A percentile compares a stretch with the other conserved stretches of the same genome.
These are phyloP conservation scores for Mirza zaza DNA, from an alignment of 2,113 vertebrate genomes.

Conservation along the genomic window DNA sequence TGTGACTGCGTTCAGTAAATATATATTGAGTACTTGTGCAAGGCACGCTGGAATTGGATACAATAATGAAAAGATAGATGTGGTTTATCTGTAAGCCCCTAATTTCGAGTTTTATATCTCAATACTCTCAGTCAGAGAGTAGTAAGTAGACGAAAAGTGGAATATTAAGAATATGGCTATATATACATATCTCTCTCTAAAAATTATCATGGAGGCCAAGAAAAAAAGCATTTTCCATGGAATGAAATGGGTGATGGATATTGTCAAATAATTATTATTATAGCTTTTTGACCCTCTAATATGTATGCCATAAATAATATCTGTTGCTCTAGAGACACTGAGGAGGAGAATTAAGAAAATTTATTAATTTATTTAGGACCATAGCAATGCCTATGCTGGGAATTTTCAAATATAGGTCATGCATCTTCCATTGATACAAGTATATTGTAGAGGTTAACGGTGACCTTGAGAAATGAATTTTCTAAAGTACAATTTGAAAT, in stretches of 20 bases:
- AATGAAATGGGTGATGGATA: background rate
- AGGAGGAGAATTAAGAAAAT: background rate
- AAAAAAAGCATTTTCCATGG: background rate
- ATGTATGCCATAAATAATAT: background rate
- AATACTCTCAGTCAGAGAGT: background rate
- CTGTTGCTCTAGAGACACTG: background rate
- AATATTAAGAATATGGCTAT: background rate
- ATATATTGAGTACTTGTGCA: background rate
- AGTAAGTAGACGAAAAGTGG: background rate
- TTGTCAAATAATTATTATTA: background rate
- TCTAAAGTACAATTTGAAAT: background rate
- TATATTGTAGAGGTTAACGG: background rate
- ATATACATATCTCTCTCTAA: background rate
- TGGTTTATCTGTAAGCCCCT: background rate
- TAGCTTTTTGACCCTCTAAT: background rate
- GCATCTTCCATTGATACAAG: background rate
- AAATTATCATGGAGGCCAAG: background rate
- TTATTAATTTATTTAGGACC: background rate
- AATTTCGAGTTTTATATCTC: background rate
- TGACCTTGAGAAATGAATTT: background rate
- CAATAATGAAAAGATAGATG: background rate
- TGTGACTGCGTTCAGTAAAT: background rate
- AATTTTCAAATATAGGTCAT: background rate
- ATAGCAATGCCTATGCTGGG: background rate
- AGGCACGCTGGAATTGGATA: background rate